Evolutionary conservation across 2,113 vertebrate species (phyloP).

Genomic region (Myrmecophaga tridactyla): DNA sequence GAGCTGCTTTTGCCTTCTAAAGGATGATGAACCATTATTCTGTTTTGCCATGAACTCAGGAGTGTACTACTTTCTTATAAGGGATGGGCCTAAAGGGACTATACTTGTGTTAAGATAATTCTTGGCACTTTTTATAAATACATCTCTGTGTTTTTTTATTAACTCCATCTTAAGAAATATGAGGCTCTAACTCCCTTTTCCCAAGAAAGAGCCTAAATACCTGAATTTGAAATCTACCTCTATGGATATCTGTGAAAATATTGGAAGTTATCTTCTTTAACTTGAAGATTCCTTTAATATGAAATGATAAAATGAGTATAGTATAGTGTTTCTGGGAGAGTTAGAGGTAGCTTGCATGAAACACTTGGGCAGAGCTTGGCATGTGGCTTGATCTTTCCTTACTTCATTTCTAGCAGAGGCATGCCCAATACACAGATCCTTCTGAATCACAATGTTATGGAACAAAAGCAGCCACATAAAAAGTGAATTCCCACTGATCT

Average conservation of each 20-base stretch:
- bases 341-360: accelerated
- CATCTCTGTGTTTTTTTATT: neutral
- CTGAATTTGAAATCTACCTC: neutral
- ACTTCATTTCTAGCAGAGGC: neutral
- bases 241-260: neutral
- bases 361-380: accelerated
- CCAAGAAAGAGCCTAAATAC: neutral
- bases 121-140: neutral
- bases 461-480: neutral
- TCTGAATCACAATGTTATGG: too few relatives aligned
- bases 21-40: neutral
- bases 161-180: neutral
- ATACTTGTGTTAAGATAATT: neutral
- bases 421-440: neutral
- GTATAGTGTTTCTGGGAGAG: accelerated
- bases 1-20: neutral
- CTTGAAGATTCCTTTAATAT: neutral
- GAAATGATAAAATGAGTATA: neutral
- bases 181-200: neutral
- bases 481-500: neutral
- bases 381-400: neutral
- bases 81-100: neutral
- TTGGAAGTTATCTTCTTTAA: neutral
- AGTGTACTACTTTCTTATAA: neutral
- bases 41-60: neutral